Base-by-base conservation (phyloP, 1,140 invertebrate species). In the Ceratoteleas bidentatus region DNA sequence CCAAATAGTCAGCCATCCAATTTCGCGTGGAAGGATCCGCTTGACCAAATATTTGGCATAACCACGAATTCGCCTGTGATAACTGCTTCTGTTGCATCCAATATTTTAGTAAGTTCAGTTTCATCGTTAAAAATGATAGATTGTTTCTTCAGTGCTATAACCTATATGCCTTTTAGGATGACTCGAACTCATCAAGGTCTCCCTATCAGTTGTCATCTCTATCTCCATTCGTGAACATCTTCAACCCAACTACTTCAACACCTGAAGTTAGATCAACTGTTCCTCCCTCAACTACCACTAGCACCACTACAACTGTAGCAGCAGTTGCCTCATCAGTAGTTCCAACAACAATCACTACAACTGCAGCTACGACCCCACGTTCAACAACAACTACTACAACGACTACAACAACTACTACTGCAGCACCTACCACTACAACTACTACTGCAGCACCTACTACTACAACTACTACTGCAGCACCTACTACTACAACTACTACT, bases 41-140 rank as follows among this genome's bases (percentile, higher is more conserved):
- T 91, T 1, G 90, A 91, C 85, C 88, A 89, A 79, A 90, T 91
- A 62, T 91, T 92, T 58, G 90, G 90, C 11, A 88, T 91, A 5
- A 88, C 89, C 3, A 91, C 88, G 0, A 78, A 86, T 64, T 86
- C 84, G 13, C 85, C 89, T 6, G 11, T 85, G 15, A 86, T 87
- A 50, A 87, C 86, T 32, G 89, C 89, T 53, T 91, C 90, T 7
- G 85, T 90, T 15, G 84, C 89, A 61, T 88, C 89, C 0, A 91
- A 91, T 62, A 85, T 83, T 66, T 61, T 90, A 58, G 90, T 90
- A 75, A 62, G 86, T 88, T 56, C 57, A 43, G 8, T 43, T 43
- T n/a, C n/a, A n/a, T n/a, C n/a, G n/a, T n/a, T n/a, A n/a, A n/a
- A n/a, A n/a, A n/a, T n/a, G n/a, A n/a, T n/a, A n/a, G n/a, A n/a